These are phyloP conservation scores for Todiramphus chloris DNA, from an alignment of 2,113 vertebrate species.

Conservation along the genomic window DNA sequence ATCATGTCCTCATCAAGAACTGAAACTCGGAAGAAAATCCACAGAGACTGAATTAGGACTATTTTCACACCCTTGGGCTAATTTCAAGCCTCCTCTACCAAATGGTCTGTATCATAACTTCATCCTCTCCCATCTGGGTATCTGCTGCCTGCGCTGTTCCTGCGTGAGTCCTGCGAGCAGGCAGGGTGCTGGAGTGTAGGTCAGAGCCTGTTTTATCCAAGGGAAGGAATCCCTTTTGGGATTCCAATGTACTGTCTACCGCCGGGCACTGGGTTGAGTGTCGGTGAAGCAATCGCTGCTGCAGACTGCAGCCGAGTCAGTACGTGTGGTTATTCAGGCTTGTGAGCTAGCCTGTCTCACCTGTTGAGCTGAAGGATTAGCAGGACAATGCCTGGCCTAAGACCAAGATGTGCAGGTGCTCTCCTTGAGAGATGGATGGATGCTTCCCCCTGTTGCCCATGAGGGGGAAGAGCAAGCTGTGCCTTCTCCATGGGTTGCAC, in stretches of 20 bases:
- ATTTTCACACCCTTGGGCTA: neutral
- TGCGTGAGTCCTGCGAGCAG: fast-evolving
- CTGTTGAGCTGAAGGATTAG: neutral
- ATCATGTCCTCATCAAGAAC: neutral
- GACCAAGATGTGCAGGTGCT: neutral
- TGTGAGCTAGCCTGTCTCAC: fast-evolving
- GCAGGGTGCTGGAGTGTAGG: neutral
- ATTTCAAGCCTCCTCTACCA: neutral
- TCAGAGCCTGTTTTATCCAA: neutral
- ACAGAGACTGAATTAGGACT: neutral
- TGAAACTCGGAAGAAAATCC: neutral
- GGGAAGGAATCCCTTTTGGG: neutral
- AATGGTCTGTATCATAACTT: neutral
- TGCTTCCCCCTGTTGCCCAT: neutral
- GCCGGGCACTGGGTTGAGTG: fast-evolving
- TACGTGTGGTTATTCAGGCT: neutral
- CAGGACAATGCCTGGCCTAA: neutral
- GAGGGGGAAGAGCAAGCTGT: neutral
- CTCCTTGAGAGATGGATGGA: neutral
- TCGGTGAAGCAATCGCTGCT: neutral
- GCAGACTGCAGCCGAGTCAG: neutral
- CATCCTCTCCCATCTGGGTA: neutral
- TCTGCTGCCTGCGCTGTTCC: neutral
- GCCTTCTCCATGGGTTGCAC: neutral
- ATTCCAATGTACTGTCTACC: neutral